Evolutionary conservation across 2,888 invertebrate genomes (phyloP).

Genomic region (Dryomyza anilis): DNA sequence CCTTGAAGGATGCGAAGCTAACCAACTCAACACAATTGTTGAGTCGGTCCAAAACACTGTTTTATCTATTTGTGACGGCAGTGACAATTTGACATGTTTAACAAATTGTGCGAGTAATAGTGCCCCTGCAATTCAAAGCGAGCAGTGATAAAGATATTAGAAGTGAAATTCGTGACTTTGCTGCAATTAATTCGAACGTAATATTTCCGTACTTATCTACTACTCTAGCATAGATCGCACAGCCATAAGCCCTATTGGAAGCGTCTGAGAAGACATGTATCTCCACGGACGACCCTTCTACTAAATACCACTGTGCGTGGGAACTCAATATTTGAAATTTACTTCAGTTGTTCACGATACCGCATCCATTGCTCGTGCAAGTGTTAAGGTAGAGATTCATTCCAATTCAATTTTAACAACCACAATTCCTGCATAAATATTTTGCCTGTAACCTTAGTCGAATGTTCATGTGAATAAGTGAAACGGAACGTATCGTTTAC

Average conservation of each 20-base stretch:
- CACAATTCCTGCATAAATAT: conserved; percentile 15
- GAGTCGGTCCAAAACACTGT: conserved; percentile 31
- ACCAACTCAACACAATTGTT: conserved; percentile 23
- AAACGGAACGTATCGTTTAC: neutral
- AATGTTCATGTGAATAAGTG: neutral
- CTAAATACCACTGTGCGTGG: neutral
- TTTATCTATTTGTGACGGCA: neutral
- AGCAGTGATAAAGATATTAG: conserved; percentile 20
- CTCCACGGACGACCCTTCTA: neutral
- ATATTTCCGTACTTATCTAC: neutral
- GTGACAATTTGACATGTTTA: conserved; percentile 13
- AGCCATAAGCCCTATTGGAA: conserved; percentile 25
- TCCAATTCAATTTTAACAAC: conserved; percentile 21
- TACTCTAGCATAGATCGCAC: conserved; percentile 22
- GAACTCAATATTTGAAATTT: conserved; percentile 1
- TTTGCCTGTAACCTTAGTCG: conserved; percentile 16
- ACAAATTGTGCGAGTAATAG: conserved; percentile 27
- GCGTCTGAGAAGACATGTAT: conserved; percentile 29
- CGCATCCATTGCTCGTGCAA: neutral
- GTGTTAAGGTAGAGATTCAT: conserved; percentile 2
- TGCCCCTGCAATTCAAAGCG: conserved; percentile 29
- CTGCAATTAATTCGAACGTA: conserved; percentile 19
- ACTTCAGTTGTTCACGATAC: neutral
- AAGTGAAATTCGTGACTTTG: conserved; percentile 26
- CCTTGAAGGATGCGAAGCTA: conserved; percentile 23